Conservation (phyloP, 2,113 vertebrate genomes). For the Ophthalmolycus amberensis region DNA sequence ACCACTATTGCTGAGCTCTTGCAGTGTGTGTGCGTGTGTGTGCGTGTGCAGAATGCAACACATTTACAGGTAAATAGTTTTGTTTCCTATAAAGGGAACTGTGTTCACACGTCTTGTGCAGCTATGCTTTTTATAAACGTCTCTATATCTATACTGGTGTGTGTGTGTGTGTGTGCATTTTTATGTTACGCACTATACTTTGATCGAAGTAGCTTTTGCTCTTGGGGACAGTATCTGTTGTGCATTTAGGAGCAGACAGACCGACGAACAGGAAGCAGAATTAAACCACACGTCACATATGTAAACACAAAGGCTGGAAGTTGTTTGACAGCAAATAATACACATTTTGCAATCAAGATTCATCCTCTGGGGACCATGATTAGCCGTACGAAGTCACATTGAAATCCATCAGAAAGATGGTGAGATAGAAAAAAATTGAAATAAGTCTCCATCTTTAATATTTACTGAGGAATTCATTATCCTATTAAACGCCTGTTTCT, state of each 20-base stretch:
- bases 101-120: conserved; percentile 3
- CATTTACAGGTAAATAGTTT: conserved; percentile 8
- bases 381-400: background rate
- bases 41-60: background rate
- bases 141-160: too few species aligned
- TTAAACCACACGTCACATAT: conserved; percentile 23
- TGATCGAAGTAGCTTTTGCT: background rate
- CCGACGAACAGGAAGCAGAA: conserved; percentile 36
- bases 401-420: background rate
- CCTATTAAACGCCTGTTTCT: background rate
- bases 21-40: background rate
- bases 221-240: background rate
- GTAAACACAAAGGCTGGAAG: conserved; percentile 1
- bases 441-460: background rate
- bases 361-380: background rate
- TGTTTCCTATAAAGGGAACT: conserved; percentile 27
- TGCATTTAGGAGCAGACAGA: conserved; percentile 8
- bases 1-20: background rate
- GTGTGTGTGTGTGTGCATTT: background rate
- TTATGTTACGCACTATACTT: background rate
- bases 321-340: background rate
- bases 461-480: background rate
- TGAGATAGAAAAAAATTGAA: background rate
- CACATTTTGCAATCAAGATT: background rate
- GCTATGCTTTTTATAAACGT: background rate